Evolutionary conservation across 1,140 invertebrate species (phyloP), one percentile per base, ranked within the genome.

Genomic region (Drosophila azteca): DNA sequence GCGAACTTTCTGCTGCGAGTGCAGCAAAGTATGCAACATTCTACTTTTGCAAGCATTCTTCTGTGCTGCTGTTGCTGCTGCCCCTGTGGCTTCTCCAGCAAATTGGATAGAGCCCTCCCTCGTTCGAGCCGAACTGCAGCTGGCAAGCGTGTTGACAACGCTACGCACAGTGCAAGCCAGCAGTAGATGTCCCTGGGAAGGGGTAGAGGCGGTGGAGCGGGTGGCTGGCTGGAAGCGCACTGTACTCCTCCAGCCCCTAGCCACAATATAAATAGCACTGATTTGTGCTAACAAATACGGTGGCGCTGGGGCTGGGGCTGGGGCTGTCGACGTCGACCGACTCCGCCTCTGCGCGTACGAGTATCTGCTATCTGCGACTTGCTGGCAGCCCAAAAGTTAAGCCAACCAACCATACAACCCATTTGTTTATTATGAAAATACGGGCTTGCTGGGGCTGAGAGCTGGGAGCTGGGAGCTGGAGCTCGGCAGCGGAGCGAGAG

Each of bases 351-450:
- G 35, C 35, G 9, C 35, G 35, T 39, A 11, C 35, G 35, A 39
- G 57, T 63, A 60, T 51, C 54, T 55, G 45, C 39, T 64, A 65
- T 77, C 60, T 82, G 75, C 67, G 65, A 84, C 72, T 84, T 84
- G 81, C 72, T 77, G 81, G 60, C 81, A 84, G 58, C 77, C 82
- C 65, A 85, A 85, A 85, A 87, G 82, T 88, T 88, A 87, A 87
- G 82, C 82, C 78, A 87, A 75, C 82, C 82, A 85, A 87, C 69
- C 83, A 71, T 75, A 64, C 78, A 87, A 82, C 83, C 78, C 82
- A 87, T 87, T 87, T 88, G 83, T 87, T 87, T 87, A 87, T 87
- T 87, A 87, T 87, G 82, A 87, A 82, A 88, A 87, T 87, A 81
- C 68, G 60, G 61, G 71, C 67, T 53, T 54, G 45, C 24, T 26